Percentiles rank a stretch among this genome's conserved stretches.
phyloP scores from a whole-genome alignment of 2,113 vertebrate species.

The Muntiacus muntjak region DNA sequence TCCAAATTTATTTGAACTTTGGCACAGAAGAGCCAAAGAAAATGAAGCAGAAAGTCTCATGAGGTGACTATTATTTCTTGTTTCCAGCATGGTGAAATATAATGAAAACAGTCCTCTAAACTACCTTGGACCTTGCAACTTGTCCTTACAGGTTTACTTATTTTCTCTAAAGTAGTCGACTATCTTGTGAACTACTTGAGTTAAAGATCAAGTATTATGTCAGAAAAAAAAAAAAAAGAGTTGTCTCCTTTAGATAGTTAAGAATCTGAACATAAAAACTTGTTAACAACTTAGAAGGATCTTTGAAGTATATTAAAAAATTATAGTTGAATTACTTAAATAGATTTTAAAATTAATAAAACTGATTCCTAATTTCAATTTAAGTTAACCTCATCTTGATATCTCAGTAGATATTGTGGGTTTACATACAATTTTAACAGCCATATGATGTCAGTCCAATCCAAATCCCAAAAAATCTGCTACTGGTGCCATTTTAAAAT shows the following conservation, averaged over 20 bases:
- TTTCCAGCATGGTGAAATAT: not conserved
- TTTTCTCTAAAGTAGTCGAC: not conserved
- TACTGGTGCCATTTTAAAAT: not conserved
- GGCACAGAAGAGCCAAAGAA: constrained; percentile 1
- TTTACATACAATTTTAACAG: not conserved
- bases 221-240: not conserved
- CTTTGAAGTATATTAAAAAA: not conserved
- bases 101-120: not conserved
- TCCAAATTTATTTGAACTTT: constrained; percentile 39
- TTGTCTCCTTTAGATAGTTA: not conserved
- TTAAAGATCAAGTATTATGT: not conserved
- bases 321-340: not conserved
- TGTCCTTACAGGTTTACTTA: not conserved
- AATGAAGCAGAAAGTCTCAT: constrained; percentile 4
- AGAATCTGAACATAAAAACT: not conserved
- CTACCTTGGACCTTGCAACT: not conserved
- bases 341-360: constrained; percentile 5
- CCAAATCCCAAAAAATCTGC: not conserved
- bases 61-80: not conserved
- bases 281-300: not conserved
- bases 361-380: not conserved
- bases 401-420: not conserved
- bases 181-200: not conserved
- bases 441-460: not conserved
- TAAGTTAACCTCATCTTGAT: not conserved